Evolutionary conservation across 2,797 vertebrate genomes (phyloP).

Genomic region (Rhabdomys pumilio): DNA sequence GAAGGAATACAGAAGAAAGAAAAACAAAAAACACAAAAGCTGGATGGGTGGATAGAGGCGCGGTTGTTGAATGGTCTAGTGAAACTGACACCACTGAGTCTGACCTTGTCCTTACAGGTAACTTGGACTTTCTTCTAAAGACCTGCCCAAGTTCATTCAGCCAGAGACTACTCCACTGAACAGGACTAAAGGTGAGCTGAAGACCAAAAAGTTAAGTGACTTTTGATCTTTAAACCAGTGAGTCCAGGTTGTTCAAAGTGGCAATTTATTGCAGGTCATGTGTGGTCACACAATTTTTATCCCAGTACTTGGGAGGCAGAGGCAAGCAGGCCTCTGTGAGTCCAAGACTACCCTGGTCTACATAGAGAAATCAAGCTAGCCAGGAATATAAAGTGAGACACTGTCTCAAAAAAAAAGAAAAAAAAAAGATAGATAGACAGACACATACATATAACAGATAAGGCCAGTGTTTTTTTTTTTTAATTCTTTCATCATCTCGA

Average conservation of each 20-base stretch:
- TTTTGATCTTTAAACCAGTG: not conserved
- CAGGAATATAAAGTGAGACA: not conserved
- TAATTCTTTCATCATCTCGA: constrained; percentile 38
- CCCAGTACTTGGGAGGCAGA: not conserved
- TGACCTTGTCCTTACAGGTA: not conserved
- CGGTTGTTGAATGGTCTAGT: not conserved
- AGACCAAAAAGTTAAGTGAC: not conserved
- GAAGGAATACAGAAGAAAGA: not conserved
- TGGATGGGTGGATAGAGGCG: too few relatives aligned
- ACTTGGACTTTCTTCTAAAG: not conserved
- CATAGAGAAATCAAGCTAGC: not conserved
- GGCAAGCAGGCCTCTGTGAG: too few relatives aligned
- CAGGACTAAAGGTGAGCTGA: not conserved
- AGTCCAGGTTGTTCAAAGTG: not conserved
- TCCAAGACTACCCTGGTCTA: not conserved
- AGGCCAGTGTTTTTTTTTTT: not conserved
- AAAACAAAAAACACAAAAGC: not conserved
- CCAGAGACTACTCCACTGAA: not conserved
- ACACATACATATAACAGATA: not conserved
- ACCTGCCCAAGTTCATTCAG: not conserved
- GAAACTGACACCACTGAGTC: not conserved
- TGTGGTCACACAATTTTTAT: not conserved
- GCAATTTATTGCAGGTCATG: not conserved
- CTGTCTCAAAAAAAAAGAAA: not conserved
- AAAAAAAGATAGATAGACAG: too few relatives aligned